Evolutionary conservation across 2,113 vertebrate genomes (phyloP).

Genomic region (Saguinus imperator): DNA sequence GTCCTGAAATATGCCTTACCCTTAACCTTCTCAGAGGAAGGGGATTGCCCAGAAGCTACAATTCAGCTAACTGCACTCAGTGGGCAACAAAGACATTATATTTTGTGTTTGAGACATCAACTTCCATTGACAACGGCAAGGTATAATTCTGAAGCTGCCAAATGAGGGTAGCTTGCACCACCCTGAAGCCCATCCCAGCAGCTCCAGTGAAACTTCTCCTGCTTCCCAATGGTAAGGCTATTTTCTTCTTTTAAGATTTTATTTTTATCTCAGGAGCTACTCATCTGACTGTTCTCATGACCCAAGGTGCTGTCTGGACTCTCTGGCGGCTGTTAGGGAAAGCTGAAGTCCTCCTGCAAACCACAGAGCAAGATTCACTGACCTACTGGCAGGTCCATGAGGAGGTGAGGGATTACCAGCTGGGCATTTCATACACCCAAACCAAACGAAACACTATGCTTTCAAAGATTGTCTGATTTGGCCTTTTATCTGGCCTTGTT

Average conservation of each 20-base stretch:
- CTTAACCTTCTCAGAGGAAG: neutral
- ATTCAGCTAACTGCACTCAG: constrained; percentile 4
- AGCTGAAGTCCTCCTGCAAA: neutral
- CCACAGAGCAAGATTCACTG: neutral
- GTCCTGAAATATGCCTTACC: neutral
- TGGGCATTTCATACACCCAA: neutral
- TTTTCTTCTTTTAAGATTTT: constrained; percentile 41
- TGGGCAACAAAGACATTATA: neutral
- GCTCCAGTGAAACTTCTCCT: constrained; percentile 33
- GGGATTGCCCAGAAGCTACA: neutral
- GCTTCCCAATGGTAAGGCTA: neutral
- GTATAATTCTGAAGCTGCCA: constrained; percentile 16
- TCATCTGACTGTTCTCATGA: constrained; percentile 37
- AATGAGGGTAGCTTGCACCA: neutral
- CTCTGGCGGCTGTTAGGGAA: neutral
- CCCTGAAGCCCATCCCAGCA: neutral
- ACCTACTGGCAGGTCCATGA: neutral
- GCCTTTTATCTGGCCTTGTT: neutral
- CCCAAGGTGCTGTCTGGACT: neutral
- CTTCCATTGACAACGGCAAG: neutral
- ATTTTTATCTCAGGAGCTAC: constrained; percentile 51
- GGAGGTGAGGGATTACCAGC: neutral
- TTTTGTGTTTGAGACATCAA: neutral
- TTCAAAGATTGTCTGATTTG: neutral
- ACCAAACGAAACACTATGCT: neutral